A percentile compares a stretch with the other conserved stretches of the same genome.
Conservation (phyloP, 1,140 invertebrate genomes). For the Camponotus vicinus region DNA sequence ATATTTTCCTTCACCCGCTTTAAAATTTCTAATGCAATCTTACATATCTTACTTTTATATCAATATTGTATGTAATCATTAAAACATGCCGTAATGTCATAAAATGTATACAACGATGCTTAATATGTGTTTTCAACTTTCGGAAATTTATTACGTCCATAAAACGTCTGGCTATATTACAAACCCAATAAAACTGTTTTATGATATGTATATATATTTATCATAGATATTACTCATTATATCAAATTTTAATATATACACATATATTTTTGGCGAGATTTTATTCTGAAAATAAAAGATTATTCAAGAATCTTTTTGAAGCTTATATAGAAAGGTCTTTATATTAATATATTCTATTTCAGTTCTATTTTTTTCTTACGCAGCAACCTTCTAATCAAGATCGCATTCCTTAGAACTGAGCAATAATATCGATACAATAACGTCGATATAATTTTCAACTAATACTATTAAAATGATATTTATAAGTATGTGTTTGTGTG, state of each 20-base stretch:
- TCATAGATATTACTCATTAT: background rate
- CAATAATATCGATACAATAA: background rate
- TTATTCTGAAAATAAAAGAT: background rate
- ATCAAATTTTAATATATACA: background rate
- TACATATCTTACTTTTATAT: slow-evolving; percentile 6
- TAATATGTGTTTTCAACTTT: slow-evolving; percentile 8
- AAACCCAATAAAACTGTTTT: background rate
- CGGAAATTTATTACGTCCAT: slow-evolving; percentile 1
- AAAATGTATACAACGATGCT: slow-evolving; percentile 9
- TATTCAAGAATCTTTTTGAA: background rate
- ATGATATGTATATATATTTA: background rate
- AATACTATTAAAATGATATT: background rate
- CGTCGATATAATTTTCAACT: background rate
- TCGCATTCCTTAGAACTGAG: background rate
- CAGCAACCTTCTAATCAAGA: background rate
- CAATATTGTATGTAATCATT: background rate
- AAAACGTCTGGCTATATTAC: background rate
- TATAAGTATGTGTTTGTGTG: background rate
- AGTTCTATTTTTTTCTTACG: background rate
- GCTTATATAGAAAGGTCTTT: background rate
- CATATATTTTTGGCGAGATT: background rate
- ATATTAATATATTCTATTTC: background rate
- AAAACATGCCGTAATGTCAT: slow-evolving; percentile 16
- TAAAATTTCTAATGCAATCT: background rate
- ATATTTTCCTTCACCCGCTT: background rate